Evolutionary conservation across 2,888 invertebrate genomes (phyloP).

Genomic region (Phengaris arion): DNA sequence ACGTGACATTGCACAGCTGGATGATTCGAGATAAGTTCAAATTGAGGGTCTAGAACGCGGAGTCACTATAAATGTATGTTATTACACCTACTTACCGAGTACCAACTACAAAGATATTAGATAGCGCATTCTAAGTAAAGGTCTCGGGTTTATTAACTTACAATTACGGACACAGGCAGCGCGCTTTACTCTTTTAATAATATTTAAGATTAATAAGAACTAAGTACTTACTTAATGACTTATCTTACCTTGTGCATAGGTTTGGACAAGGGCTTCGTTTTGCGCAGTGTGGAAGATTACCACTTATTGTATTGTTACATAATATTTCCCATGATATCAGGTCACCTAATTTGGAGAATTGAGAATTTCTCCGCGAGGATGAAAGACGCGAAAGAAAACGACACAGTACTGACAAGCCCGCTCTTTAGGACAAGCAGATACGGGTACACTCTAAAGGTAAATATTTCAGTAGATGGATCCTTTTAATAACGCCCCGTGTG

Average conservation of each 20-base stretch:
- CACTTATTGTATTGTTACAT: too few species aligned
- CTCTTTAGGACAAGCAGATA: constrained; percentile 84
- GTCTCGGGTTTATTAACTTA: not conserved
- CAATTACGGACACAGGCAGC: not conserved
- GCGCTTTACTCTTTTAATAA: not conserved
- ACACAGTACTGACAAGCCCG: constrained; percentile 82
- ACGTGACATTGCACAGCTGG: not conserved
- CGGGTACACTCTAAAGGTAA: constrained; percentile 86
- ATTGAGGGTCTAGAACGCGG: constrained; percentile 2
- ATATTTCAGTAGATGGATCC: not conserved
- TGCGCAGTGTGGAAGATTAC: too few species aligned
- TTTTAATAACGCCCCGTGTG: not conserved
- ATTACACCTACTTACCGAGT: not conserved
- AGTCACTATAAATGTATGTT: constrained; percentile 26
- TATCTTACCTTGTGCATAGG: too few species aligned
- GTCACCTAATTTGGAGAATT: constrained; percentile 86
- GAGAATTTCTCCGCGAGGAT: constrained; percentile 82
- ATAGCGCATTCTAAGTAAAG: not conserved
- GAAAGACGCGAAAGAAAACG: constrained; percentile 83
- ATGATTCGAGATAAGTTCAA: constrained; percentile 10
- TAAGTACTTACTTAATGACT: too few species aligned
- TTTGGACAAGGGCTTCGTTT: too few species aligned
- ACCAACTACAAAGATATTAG: not conserved
- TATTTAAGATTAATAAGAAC: not conserved
- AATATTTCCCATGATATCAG: constrained; percentile 46